phyloP scores from a whole-genome alignment of 2,113 vertebrate species.

The Agapornis roseicollis region DNA sequence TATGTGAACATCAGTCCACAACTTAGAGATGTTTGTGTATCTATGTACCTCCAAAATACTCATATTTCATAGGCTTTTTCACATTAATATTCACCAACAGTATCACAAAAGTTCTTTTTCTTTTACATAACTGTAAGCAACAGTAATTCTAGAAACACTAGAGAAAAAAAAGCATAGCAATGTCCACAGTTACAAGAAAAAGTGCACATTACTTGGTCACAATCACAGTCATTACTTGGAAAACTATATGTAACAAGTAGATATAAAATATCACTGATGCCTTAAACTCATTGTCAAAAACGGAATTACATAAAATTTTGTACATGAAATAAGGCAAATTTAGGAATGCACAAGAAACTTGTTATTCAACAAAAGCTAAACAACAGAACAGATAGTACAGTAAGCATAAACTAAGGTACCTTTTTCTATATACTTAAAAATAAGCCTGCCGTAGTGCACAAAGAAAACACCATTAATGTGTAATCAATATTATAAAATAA shows the following conservation, averaged over 20 bases:
- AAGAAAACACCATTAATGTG: slow-evolving; percentile 80
- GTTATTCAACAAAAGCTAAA: slow-evolving; percentile 79
- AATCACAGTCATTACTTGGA: slow-evolving; percentile 88
- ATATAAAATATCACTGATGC: slow-evolving; percentile 83
- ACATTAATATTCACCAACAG: slow-evolving; percentile 89
- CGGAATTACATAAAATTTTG: slow-evolving; percentile 77
- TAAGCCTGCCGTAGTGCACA: slow-evolving; percentile 78
- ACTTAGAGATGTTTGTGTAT: slow-evolving; percentile 79
- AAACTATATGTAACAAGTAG: slow-evolving; percentile 87
- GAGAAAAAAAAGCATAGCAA: slow-evolving; percentile 86
- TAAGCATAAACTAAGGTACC: slow-evolving; percentile 78
- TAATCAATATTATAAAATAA: slow-evolving; percentile 79
- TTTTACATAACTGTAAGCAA: slow-evolving; percentile 83
- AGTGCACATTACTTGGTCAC: slow-evolving; percentile 89
- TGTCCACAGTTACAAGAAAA: slow-evolving; percentile 89
- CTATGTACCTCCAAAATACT: slow-evolving; percentile 85
- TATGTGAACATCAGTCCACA: slow-evolving; percentile 81
- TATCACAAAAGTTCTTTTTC: slow-evolving; percentile 85
- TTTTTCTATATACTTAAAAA: slow-evolving; percentile 77
- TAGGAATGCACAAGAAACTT: slow-evolving; percentile 82
- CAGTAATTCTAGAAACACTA: slow-evolving; percentile 87
- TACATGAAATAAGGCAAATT: slow-evolving; percentile 89
- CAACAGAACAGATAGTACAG: slow-evolving; percentile 77
- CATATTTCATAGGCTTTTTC: slow-evolving; percentile 86
- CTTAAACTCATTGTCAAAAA: slow-evolving; percentile 83